phyloP scores from a whole-genome alignment of 2,888 invertebrate species.

The Dryadula phaetusa region DNA sequence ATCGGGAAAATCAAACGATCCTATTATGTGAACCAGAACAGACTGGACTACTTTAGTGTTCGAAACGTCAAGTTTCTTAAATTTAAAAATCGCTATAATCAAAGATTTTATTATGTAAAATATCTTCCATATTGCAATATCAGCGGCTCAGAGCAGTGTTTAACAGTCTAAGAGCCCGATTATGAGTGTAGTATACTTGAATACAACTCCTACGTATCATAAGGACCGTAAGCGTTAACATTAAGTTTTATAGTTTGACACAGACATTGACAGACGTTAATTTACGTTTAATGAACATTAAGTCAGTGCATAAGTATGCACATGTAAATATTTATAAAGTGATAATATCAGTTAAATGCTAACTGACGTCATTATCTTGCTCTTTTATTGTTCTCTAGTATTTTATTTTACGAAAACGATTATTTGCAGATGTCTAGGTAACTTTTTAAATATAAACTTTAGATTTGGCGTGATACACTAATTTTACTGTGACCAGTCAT shows the following conservation, averaged over 20 bases:
- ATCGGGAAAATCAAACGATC: no score
- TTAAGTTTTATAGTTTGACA: neutral
- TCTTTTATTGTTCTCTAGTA: neutral
- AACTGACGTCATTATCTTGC: neutral
- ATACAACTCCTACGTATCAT: neutral
- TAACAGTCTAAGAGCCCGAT: conserved; percentile 15
- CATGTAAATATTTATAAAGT: neutral
- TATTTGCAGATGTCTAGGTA: neutral
- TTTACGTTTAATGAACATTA: neutral
- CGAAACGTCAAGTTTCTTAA: no score
- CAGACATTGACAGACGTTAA: neutral
- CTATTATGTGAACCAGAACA: no score
- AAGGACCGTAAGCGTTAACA: neutral
- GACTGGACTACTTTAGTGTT: no score
- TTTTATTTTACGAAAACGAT: neutral
- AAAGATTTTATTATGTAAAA: neutral
- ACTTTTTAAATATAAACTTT: neutral
- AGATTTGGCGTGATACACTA: conserved; percentile 34
- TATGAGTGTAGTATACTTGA: conserved; percentile 19
- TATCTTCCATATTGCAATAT: conserved; percentile 3
- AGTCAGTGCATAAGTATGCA: neutral
- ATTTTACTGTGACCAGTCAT: conserved; percentile 45
- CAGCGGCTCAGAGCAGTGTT: neutral
- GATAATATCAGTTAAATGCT: neutral
- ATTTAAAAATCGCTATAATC: no score